Percentiles rank a stretch among this genome's conserved stretches.
These are phyloP conservation scores for Melieria crassipennis DNA, from an alignment of 2,888 invertebrate species.

Conservation along the genomic window DNA sequence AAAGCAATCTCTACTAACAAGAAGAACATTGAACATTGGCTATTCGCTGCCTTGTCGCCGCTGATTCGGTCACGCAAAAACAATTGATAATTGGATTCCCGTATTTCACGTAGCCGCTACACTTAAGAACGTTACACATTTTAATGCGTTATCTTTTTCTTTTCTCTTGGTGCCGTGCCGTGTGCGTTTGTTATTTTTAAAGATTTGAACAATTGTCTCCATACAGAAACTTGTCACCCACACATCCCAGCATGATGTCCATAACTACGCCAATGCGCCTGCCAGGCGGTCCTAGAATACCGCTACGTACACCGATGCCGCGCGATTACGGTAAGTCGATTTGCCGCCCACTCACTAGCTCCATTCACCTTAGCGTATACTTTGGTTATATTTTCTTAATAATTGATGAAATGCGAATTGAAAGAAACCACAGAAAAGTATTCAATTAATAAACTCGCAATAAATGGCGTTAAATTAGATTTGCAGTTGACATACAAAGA, in stretches of 20 bases:
- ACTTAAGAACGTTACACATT: background rate
- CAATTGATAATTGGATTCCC: background rate
- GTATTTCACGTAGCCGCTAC: background rate
- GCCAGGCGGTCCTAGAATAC: slow-evolving; percentile 66
- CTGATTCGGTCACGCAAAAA: slow-evolving; percentile 17
- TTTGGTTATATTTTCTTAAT: slow-evolving; percentile 9
- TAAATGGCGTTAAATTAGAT: slow-evolving; percentile 26
- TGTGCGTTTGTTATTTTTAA: slow-evolving; percentile 35
- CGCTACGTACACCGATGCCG: slow-evolving; percentile 73
- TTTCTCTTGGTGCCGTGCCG: background rate
- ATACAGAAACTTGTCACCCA: slow-evolving; percentile 71
- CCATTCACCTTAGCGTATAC: slow-evolving; percentile 19
- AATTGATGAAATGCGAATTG: slow-evolving; percentile 15
- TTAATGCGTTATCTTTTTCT: slow-evolving; percentile 6
- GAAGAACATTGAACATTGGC: slow-evolving; percentile 15
- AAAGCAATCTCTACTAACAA: slow-evolving; percentile 10
- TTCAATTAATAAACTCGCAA: background rate
- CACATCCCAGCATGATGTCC: slow-evolving; percentile 79
- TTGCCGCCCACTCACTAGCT: background rate
- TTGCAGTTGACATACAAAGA: slow-evolving; percentile 43
- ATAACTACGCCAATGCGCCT: slow-evolving; percentile 73
- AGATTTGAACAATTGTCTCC: slow-evolving; percentile 64
- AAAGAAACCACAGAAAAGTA: slow-evolving; percentile 18
- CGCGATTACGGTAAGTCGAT: slow-evolving; percentile 88
- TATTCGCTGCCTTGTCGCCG: slow-evolving; percentile 5